Base-by-base conservation (phyloP, 2,113 vertebrate species). In the Corydoras sp. region DNA sequence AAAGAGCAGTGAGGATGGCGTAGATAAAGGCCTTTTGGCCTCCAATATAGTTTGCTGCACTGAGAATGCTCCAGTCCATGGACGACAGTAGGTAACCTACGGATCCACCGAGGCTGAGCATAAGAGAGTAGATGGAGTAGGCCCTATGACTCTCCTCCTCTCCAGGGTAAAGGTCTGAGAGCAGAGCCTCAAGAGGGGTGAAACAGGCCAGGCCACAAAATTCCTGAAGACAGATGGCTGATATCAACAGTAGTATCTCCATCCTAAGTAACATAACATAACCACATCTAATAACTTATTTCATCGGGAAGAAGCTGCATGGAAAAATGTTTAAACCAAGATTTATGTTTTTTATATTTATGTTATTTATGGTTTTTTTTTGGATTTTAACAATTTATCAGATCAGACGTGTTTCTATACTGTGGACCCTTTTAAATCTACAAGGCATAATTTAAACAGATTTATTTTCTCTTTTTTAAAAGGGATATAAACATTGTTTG, bases 171-270 rank as follows among this genome's bases (percentile, higher is more conserved):
- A 93, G 88, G 83, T 95, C 93, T 0, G 91, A 93, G 55, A 94
- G 88, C 77, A 95, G 84, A 0, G 93, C 93, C 75, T 93, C 92
- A 73, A 95, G 77, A 0, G 90, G 92, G 0, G 93, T 95, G 80
- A 94, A 95, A 84, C 93, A 95, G 55, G 93, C 91, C 81, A 94
- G 93, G 56, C 92, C 92, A 0, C 93, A 95, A 81, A 93, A 94
- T 76, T 94, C 91, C 84, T 94, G 75, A 29, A 95, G 63, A 2
- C 90, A 88, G 10, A 93, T 85, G 0, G 91, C 91, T 55, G 85
- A 69, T 59, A 93, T 91, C 29, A 93, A 87, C 77, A 94, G 89
- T 7, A 88, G 65, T 30, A 93, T 71, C 77, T 93, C 87, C 80
- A 92, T 76, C 0, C 64, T 85, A 84, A 11, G 7, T 43, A 43